phyloP scores from a whole-genome alignment of 1,140 invertebrate genomes.

The Drosophila baimaii region DNA sequence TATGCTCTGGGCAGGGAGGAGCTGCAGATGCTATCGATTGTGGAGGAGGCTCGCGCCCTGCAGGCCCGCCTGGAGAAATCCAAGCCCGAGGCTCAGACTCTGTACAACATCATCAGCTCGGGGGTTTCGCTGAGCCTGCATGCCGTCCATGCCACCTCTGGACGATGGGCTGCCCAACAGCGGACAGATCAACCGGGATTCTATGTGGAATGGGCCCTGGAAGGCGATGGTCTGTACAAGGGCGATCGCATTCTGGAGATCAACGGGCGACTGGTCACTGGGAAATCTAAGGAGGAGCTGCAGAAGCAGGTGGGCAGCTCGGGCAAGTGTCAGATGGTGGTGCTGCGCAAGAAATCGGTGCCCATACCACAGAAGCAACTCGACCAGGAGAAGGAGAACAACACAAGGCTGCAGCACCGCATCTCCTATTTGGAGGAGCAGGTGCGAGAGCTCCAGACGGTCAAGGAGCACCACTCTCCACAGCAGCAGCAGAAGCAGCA shows the following conservation, averaged over 20 bases:
- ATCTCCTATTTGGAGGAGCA: slow-evolving; percentile 96
- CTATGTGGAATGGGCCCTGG: slow-evolving; percentile 91
- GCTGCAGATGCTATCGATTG: slow-evolving; percentile 91
- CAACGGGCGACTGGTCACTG: slow-evolving; percentile 91
- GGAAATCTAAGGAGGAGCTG: slow-evolving; percentile 89
- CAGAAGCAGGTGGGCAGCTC: slow-evolving; percentile 83
- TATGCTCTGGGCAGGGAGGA: slow-evolving; percentile 94
- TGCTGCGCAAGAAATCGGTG: slow-evolving; percentile 85
- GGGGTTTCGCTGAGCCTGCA: slow-evolving; percentile 86
- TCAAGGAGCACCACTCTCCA: slow-evolving; percentile 58
- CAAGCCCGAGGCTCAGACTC: slow-evolving; percentile 74
- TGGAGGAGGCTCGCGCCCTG: slow-evolving; percentile 92
- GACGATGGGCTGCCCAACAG: slow-evolving; percentile 86
- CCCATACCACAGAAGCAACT: slow-evolving; percentile 69
- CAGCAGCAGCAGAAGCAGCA: slow-evolving; percentile 38
- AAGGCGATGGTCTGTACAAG: slow-evolving; percentile 89
- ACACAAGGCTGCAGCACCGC: slow-evolving; percentile 92
- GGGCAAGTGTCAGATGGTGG: slow-evolving; percentile 85
- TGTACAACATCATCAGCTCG: slow-evolving; percentile 81
- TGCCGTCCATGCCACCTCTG: slow-evolving; percentile 88
- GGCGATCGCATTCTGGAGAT: slow-evolving; percentile 94
- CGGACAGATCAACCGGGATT: slow-evolving; percentile 87
- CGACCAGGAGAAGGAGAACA: slow-evolving; percentile 88
- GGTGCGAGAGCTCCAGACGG: slow-evolving; percentile 88
- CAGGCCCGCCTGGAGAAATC: slow-evolving; percentile 89